These are phyloP conservation scores for Alviniconcha strummeri DNA, from an alignment of 2,888 invertebrate genomes.

Conservation along the genomic window DNA sequence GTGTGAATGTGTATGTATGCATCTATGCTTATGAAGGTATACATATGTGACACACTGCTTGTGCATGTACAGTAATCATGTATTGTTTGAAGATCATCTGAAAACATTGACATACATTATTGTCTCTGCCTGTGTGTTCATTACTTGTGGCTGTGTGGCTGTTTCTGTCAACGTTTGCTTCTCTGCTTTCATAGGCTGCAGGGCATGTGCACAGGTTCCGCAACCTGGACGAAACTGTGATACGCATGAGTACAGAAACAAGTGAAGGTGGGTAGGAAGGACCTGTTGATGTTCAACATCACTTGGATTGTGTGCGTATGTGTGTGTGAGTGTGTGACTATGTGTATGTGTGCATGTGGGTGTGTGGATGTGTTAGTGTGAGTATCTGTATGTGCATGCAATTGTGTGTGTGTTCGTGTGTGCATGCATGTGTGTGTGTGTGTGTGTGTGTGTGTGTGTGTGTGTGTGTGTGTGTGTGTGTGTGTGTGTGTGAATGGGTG, in stretches of 20 bases:
- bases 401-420: neutral
- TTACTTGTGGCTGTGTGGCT: neutral
- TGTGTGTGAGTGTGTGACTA: neutral
- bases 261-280: constrained; percentile 76
- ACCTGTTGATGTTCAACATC: too few relatives aligned
- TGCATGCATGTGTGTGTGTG: neutral
- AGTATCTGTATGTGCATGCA: neutral
- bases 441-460: neutral
- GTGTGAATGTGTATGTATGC: too few relatives aligned
- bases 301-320: too few relatives aligned
- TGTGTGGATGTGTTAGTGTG: neutral
- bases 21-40: too few relatives aligned
- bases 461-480: neutral
- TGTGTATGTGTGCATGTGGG: neutral
- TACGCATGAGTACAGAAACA: constrained; percentile 87
- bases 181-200: constrained; percentile 80
- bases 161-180: neutral
- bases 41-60: too few relatives aligned
- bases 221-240: constrained; percentile 90
- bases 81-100: too few relatives aligned
- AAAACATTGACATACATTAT: too few relatives aligned
- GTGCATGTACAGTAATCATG: too few relatives aligned
- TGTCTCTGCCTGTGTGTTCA: too few relatives aligned
- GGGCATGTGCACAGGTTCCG: constrained; percentile 95
- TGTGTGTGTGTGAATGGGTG: neutral